Percentiles rank a stretch among this genome's conserved stretches.
phyloP scores from a whole-genome alignment of 23 tunicate genomes.

The Oikopleura albicans region DNA sequence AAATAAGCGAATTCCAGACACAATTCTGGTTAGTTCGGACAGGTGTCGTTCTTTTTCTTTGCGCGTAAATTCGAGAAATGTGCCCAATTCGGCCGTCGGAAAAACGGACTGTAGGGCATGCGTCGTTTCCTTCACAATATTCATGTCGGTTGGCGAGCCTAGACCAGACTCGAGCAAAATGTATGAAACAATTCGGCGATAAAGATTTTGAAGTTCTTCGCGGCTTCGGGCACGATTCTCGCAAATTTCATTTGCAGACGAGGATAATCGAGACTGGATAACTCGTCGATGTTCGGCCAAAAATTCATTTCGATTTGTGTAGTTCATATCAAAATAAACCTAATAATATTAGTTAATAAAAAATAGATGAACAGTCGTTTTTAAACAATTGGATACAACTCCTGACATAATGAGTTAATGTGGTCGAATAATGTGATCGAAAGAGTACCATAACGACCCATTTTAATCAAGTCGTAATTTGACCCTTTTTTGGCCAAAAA shows the following conservation, averaged over 20 bases:
- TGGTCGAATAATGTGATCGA: too few species aligned
- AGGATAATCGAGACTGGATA: constrained; percentile 46
- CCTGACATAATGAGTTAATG: too few species aligned
- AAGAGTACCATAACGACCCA: too few species aligned
- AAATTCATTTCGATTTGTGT: constrained; percentile 67
- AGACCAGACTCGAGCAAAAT: constrained; percentile 61
- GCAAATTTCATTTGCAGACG: constrained; percentile 70
- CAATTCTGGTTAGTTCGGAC: constrained; percentile 72
- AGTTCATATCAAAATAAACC: constrained; percentile 96
- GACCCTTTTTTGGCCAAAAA: too few species aligned
- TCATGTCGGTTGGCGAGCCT: constrained; percentile 97
- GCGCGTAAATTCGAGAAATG: constrained; percentile 63
- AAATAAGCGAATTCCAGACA: constrained; percentile 81
- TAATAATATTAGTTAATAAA: neutral
- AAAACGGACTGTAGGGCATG: constrained; percentile 85
- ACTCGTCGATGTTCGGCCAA: constrained; percentile 85
- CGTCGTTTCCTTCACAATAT: constrained; percentile 87
- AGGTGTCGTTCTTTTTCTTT: constrained; percentile 84
- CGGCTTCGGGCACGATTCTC: constrained; percentile 80
- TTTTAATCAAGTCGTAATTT: too few species aligned
- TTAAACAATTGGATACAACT: too few species aligned
- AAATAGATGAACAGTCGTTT: neutral
- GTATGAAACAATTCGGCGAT: constrained; percentile 72
- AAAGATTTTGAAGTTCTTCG: constrained; percentile 87
- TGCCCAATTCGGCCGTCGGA: constrained; percentile 85